Base-by-base conservation (phyloP, 2,888 invertebrate genomes). In the Agrochola lychnidis region DNA sequence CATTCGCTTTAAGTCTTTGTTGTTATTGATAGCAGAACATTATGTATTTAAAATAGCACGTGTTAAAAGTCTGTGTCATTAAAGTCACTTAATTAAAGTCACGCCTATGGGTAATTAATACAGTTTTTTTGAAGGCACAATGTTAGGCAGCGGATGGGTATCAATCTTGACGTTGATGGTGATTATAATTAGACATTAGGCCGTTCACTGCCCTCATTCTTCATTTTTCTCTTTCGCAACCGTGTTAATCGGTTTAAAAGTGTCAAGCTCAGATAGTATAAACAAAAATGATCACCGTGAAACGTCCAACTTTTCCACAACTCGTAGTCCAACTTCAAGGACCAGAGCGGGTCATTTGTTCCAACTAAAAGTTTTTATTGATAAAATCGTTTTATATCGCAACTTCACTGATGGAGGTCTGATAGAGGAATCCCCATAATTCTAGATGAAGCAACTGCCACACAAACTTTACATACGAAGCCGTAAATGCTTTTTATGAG, bases 401-500 rank as follows among this genome's bases (percentile, higher is more conserved):
- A 82, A 79, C 76, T 88, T 76, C 36, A 3, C 30, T 70, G 72
- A 78, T 76, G 68, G 78, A 81, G 67, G 51, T 56, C 19, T 30
- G 30, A 40, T 72, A n/a, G 48, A 72, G 51, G 66, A 59, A 69
- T 73, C 12, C 45, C 72, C 56, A 73, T 83, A 51, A 70, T 77
- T 61, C 70, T 76, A 71, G 78, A 79, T 81, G 73, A 79, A 74
- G 68, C 77, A 56, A 81, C 62, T 70, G 73, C 76, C 62, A 59
- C 61, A 72, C 73, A 68, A 79, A 87, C 73, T 81, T 84, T 88
- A 88, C 76, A 86, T 87, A 83, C 78, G 79, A 66, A 40, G 78
- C 59, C 72, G 63, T 86, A 79, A 86, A 83, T 68, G 45, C 53
- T 68, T 89, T 90, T 90, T 89, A 90, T 80, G 91, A 87, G 82